A percentile compares a stretch with the other conserved stretches of the same genome.
Conservation (phyloP, 2,797 vertebrate species). For the Gastrophryne carolinensis region DNA sequence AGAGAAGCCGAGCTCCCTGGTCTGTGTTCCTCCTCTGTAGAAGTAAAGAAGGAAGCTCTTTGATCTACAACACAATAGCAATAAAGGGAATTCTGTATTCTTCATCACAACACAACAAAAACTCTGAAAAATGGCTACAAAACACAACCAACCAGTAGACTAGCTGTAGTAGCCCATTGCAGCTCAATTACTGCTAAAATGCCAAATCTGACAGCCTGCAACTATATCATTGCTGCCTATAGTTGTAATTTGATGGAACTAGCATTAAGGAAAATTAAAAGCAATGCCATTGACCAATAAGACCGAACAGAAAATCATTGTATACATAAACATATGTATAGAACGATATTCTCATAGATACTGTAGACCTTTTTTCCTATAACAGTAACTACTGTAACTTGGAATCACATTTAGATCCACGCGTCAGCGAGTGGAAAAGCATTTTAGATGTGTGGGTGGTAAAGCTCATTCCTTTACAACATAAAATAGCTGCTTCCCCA, state of each 20-base stretch:
- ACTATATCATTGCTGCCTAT: too few relatives aligned
- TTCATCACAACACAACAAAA: too few relatives aligned
- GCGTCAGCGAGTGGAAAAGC: not conserved
- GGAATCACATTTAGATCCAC: not conserved
- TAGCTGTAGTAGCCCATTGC: too few relatives aligned
- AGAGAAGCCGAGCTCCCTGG: slow-evolving; percentile 76
- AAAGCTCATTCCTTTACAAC: not conserved
- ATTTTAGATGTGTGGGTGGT: not conserved
- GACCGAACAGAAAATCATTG: too few relatives aligned
- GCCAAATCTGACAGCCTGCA: too few relatives aligned
- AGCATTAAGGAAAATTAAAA: too few relatives aligned
- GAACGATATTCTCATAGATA: not conserved
- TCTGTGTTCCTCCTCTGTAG: slow-evolving; percentile 81
- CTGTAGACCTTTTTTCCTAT: not conserved
- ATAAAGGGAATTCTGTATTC: not conserved
- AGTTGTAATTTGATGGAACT: too few relatives aligned
- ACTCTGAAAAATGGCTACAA: too few relatives aligned
- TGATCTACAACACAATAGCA: slow-evolving; percentile 77
- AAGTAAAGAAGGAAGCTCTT: slow-evolving; percentile 86
- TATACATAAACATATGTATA: too few relatives aligned
- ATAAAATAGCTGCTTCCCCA: not conserved
- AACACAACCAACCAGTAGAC: too few relatives aligned
- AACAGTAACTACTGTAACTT: not conserved
- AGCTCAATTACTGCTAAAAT: too few relatives aligned
- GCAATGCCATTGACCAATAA: too few relatives aligned